Percentiles rank a stretch among this genome's conserved stretches.
These are phyloP conservation scores for Eurystomus glaucurus DNA, from an alignment of 2,797 vertebrate genomes.

Conservation along the genomic window DNA sequence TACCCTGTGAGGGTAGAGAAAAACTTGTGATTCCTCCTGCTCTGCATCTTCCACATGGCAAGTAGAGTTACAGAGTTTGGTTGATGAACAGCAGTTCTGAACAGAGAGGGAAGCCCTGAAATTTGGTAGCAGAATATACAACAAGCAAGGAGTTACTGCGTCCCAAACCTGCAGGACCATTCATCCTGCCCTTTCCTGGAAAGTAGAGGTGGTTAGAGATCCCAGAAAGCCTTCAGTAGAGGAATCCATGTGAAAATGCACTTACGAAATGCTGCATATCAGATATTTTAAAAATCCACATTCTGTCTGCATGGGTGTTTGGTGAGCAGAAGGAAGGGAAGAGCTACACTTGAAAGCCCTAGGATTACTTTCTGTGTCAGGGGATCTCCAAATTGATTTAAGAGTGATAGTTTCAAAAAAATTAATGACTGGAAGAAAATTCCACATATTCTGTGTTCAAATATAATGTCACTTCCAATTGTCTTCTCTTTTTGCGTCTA, in stretches of 20 bases:
- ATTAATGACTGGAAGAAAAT: neutral
- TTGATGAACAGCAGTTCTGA: neutral
- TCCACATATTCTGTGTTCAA: neutral
- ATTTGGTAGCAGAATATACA: neutral
- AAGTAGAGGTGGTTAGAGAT: neutral
- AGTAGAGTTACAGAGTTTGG: neutral
- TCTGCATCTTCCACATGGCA: neutral
- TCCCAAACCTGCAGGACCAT: neutral
- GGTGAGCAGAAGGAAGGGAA: constrained; percentile 32
- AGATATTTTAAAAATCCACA: constrained; percentile 25
- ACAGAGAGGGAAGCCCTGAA: neutral
- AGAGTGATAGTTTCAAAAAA: neutral
- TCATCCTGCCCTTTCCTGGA: neutral
- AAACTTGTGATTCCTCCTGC: neutral
- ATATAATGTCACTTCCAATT: neutral
- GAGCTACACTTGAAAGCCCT: neutral
- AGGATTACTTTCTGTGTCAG: neutral
- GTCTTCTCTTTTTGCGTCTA: constrained; percentile 66
- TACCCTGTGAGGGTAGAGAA: neutral
- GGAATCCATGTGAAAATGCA: neutral
- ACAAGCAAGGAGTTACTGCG: neutral
- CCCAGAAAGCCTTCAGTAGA: neutral
- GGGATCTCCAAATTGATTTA: neutral
- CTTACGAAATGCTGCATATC: neutral
- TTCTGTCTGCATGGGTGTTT: constrained; percentile 23